Evolutionary conservation across 2,113 vertebrate genomes (phyloP).

Genomic region (Mobula hypostoma): DNA sequence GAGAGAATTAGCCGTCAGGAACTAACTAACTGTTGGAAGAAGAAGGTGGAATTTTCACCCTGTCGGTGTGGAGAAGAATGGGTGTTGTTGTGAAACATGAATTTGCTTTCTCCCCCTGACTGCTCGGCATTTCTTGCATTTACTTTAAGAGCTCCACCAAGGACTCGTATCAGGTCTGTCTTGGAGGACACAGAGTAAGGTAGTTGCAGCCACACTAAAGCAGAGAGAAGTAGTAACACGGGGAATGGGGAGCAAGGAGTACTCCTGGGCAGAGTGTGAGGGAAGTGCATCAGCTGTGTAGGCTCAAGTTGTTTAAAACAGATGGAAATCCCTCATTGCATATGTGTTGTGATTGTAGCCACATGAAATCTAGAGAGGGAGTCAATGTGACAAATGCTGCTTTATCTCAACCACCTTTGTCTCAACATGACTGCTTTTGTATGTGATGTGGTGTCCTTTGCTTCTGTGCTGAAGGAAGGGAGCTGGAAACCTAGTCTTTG

Average conservation of each 20-base stretch:
- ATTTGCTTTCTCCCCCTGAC: too few relatives aligned
- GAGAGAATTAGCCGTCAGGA: not conserved
- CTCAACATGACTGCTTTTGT: too few relatives aligned
- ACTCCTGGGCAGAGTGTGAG: not conserved
- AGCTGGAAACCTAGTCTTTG: not conserved
- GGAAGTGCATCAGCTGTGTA: not conserved
- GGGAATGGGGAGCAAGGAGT: not conserved
- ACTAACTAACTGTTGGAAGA: too few relatives aligned
- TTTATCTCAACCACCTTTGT: not conserved
- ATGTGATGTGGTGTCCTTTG: not conserved
- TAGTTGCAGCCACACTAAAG: not conserved
- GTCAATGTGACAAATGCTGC: not conserved
- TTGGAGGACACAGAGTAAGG: not conserved
- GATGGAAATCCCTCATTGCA: not conserved
- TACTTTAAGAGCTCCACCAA: too few relatives aligned
- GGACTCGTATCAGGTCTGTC: not conserved
- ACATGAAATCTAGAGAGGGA: not conserved
- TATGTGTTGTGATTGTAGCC: not conserved
- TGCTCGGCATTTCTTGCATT: too few relatives aligned
- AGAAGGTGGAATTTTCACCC: too few relatives aligned
- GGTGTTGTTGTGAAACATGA: too few relatives aligned
- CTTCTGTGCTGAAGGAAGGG: not conserved
- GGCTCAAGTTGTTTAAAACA: not conserved
- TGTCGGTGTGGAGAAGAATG: too few relatives aligned
- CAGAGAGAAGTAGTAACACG: not conserved